Percentiles rank a stretch among this genome's conserved stretches.
Conservation (phyloP, 2,797 vertebrate species). For the Apodemus agrarius region DNA sequence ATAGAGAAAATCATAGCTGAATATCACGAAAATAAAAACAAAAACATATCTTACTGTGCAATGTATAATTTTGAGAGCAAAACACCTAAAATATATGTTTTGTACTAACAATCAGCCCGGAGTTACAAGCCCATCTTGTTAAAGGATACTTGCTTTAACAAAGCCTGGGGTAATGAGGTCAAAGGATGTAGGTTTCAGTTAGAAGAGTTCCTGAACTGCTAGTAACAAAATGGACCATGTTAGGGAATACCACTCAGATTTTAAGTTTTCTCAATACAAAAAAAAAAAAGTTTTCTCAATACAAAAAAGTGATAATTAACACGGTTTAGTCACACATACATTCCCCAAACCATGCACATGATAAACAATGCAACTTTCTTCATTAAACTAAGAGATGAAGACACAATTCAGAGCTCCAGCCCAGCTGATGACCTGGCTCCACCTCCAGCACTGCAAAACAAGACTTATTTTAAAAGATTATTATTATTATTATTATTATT, state of each 20-base stretch:
- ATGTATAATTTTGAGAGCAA: neutral
- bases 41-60: neutral
- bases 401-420: neutral
- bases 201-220: neutral
- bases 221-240: neutral
- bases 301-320: neutral
- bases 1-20: neutral
- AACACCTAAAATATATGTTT: neutral
- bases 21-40: neutral
- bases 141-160: slow-evolving; percentile 39
- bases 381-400: neutral
- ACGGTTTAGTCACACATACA: neutral
- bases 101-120: neutral
- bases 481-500: neutral
- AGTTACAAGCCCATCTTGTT: neutral
- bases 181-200: neutral
- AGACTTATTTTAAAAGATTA: neutral
- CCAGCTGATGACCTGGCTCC: neutral
- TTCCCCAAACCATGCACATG: neutral
- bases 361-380: neutral
- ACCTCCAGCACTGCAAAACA: neutral
- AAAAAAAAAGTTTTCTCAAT: neutral
- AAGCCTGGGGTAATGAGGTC: neutral
- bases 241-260: neutral
- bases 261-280: neutral